A percentile compares a stretch with the other conserved stretches of the same genome.
Evolutionary conservation across 92 coral and sea anemone species (phyloP).

Genomic region (Metridium senile): DNA sequence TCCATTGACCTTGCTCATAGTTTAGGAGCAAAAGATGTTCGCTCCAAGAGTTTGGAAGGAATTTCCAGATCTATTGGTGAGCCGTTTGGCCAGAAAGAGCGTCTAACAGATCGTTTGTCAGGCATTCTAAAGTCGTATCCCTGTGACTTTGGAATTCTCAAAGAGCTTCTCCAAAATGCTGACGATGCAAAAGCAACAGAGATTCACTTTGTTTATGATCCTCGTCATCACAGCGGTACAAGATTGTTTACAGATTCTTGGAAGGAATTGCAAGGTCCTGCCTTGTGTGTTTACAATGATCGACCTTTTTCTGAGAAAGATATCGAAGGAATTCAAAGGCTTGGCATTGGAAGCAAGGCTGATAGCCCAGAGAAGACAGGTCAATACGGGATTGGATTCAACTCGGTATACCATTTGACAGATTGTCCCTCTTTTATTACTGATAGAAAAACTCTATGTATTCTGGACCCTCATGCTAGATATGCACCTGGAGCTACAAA

Average conservation of each 20-base stretch:
- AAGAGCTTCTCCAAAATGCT: conserved; percentile 92
- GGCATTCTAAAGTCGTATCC: conserved; percentile 80
- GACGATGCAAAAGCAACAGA: conserved; percentile 92
- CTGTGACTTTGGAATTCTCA: conserved; percentile 82
- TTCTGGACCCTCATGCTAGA: conserved; percentile 77
- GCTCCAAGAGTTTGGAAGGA: conserved; percentile 48
- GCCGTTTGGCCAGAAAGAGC: conserved; percentile 82
- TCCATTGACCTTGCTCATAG: conserved; percentile 58
- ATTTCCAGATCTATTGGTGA: conserved; percentile 53
- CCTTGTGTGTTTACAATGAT: conserved; percentile 89
- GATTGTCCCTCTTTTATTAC: conserved; percentile 90
- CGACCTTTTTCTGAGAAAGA: conserved; percentile 80
- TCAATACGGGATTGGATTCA: conserved; percentile 93
- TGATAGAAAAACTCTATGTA: conserved; percentile 77
- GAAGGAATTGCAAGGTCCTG: conserved; percentile 92
- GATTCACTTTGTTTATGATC: conserved; percentile 84
- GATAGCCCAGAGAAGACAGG: conserved; percentile 88
- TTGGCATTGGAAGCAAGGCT: conserved; percentile 85
- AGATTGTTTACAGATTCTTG: conserved; percentile 65
- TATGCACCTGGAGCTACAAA: conserved; percentile 75
- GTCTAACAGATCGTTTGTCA: conserved; percentile 76
- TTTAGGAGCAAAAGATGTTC: conserved; percentile 71
- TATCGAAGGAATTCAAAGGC: conserved; percentile 84
- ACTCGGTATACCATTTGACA: conserved; percentile 89
- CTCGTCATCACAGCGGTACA: conserved; percentile 60